These are phyloP conservation scores for Ptychochromis oligacanthus DNA, from an alignment of 2,113 vertebrate species.

Conservation along the genomic window DNA sequence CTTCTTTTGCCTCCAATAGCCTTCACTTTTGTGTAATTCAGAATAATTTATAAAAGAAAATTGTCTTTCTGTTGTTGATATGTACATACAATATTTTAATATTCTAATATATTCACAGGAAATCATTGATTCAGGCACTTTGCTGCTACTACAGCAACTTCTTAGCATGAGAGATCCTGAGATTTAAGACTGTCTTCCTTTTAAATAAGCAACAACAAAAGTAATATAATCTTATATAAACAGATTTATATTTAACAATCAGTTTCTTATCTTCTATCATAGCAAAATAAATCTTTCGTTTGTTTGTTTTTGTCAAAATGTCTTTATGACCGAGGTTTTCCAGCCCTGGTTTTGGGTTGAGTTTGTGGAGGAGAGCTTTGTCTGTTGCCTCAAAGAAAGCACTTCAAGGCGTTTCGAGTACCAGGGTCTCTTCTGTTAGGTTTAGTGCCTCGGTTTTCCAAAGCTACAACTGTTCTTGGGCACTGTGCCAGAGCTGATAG, in stretches of 20 bases:
- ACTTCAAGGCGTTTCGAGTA: conserved; percentile 20
- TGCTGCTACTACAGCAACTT: conserved; percentile 75
- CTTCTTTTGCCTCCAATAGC: conserved; percentile 42
- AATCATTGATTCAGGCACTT: conserved; percentile 81
- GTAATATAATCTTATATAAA: conserved; percentile 86
- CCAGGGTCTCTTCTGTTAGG: conserved; percentile 34
- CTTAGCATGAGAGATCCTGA: conserved; percentile 82
- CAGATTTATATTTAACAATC: conserved; percentile 84
- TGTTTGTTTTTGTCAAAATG: conserved; percentile 52
- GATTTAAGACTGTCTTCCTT: conserved; percentile 81
- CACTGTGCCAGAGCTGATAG: conserved; percentile 40
- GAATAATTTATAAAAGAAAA: conserved; percentile 84
- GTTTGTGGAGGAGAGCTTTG: conserved; percentile 56
- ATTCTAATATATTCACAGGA: conserved; percentile 86
- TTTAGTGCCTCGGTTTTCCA: conserved; percentile 45
- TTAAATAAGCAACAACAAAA: conserved; percentile 81
- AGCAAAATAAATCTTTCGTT: conserved; percentile 83
- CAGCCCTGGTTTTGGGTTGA: conserved; percentile 43
- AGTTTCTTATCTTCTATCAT: conserved; percentile 76
- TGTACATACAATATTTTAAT: conserved; percentile 84
- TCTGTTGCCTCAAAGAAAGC: conserved; percentile 34
- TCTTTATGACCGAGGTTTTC: conserved; percentile 59
- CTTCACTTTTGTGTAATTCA: conserved; percentile 75
- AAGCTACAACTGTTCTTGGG: conserved; percentile 30
- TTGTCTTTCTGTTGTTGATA: conserved; percentile 75